Evolutionary conservation across 2,113 vertebrate genomes (phyloP).

Genomic region (Naja naja): DNA sequence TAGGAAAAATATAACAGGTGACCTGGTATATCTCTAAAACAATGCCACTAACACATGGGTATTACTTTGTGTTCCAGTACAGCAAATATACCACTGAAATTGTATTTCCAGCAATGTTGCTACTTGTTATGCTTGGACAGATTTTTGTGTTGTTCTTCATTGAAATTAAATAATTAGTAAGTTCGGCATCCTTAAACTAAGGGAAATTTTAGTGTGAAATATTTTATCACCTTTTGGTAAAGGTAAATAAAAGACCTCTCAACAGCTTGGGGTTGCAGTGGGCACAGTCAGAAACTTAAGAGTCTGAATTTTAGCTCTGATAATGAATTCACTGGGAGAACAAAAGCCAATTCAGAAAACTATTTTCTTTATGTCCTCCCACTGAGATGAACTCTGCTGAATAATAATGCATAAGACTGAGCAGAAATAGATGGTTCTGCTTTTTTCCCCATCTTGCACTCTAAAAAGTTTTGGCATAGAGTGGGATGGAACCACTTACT

Average conservation of each 20-base stretch:
- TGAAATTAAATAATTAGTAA: background rate
- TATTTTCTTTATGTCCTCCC: background rate
- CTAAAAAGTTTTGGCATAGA: background rate
- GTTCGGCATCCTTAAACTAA: background rate
- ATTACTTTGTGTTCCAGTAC: background rate
- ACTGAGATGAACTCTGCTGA: background rate
- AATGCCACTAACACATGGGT: background rate
- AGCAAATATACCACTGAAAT: background rate
- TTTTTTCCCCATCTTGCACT: background rate
- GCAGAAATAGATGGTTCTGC: background rate
- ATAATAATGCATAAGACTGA: background rate
- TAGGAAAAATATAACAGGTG: background rate
- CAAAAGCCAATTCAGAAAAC: background rate
- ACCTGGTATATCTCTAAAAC: background rate
- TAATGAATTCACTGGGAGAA: background rate
- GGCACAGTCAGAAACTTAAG: background rate
- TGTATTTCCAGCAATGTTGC: background rate
- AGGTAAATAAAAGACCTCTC: background rate
- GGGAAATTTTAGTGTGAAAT: background rate
- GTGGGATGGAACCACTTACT: background rate
- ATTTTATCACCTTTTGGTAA: background rate
- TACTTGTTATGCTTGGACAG: background rate
- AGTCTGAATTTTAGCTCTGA: background rate
- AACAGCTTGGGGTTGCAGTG: background rate
- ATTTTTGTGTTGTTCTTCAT: background rate